Base-by-base conservation (phyloP, 2,888 invertebrate genomes). In the Drosophila prolongata region DNA sequence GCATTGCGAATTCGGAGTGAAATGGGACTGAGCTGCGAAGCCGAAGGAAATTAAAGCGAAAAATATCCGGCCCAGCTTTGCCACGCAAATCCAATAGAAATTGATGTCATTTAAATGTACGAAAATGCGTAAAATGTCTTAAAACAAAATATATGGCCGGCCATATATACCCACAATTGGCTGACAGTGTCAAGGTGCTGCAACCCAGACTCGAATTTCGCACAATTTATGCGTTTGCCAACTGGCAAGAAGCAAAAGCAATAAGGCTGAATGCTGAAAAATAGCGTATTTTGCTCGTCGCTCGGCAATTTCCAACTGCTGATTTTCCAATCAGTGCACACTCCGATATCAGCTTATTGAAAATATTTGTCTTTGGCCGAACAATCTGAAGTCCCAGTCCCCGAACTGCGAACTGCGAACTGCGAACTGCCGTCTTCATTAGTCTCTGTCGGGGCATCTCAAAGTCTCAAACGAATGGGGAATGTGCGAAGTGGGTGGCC, bases 291-390 rank as follows among this genome's bases (percentile, higher is more conserved):
- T 24, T 47, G n/a, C 11, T 47, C 46, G 11, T 34, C 34, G 34
- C 47, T 71, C 68, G 76, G 72, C 79, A 81, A 78, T 79, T 80
- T 81, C 71, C 86, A 75, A 75, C 78, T 84, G 76, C 80, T 82
- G 83, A 83, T 83, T 79, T 85, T 80, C 80, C 85, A 83, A 83
- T 83, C 83, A 83, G 82, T 79, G 83, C 82, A 74, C 83, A 83
- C 82, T 84, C 82, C 79, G 85, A 84, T 76, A 84, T 75, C 73
- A 80, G 80, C 82, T 83, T 83, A 83, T 83, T 83, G 83, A 83
- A 83, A 83, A 85, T 83, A 76, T 85, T 83, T 77, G 77, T 80
- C 64, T 79, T 79, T 66, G 35, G 79, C 56, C 56, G 52, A 50
- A 42, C 62, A 49, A 64, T 49, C 62, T 42, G 27, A 19, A 37